These are phyloP conservation scores for Synchiropus splendidus DNA, from an alignment of 2,113 vertebrate species.

Conservation along the genomic window DNA sequence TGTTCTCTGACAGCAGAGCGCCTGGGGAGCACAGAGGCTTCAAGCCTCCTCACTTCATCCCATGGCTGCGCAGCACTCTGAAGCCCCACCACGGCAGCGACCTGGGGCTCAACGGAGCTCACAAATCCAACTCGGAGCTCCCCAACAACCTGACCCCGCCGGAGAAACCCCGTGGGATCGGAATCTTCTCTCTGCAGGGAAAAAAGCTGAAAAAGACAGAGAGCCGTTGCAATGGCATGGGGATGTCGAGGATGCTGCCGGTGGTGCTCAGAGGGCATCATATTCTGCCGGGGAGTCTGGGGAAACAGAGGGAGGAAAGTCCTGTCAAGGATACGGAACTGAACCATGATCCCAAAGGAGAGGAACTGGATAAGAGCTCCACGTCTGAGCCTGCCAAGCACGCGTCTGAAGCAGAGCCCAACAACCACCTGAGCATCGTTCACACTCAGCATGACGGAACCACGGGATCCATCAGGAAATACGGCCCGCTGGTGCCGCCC, in stretches of 20 bases:
- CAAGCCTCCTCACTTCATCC: constrained; percentile 58
- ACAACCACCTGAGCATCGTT: constrained; percentile 12
- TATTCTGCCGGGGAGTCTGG: constrained; percentile 33
- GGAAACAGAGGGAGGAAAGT: constrained; percentile 39
- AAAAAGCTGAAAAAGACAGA: constrained; percentile 39
- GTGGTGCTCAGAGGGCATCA: constrained; percentile 48
- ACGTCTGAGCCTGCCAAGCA: constrained; percentile 37
- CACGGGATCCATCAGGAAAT: constrained; percentile 45
- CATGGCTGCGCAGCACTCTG: constrained; percentile 57
- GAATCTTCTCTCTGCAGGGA: constrained; percentile 50
- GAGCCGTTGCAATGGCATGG: constrained; percentile 44
- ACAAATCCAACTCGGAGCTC: constrained; percentile 33
- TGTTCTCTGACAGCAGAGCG: constrained; percentile 61
- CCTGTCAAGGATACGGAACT: constrained; percentile 37
- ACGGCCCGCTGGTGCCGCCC: constrained; percentile 26
- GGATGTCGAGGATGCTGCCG: constrained; percentile 43
- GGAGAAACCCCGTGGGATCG: constrained; percentile 45
- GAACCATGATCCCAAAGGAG: constrained; percentile 12
- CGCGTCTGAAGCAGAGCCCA: constrained; percentile 28
- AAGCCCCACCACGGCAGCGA: constrained; percentile 44
- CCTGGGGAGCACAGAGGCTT: constrained; percentile 47
- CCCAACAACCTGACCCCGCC: constrained; percentile 31
- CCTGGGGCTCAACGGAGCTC: constrained; percentile 43
- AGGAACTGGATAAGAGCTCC: constrained; percentile 24
- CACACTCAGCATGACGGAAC: constrained; percentile 16